A percentile compares a stretch with the other conserved stretches of the same genome.
Conservation (phyloP, 2,113 vertebrate genomes). For the Prinia subflava region DNA sequence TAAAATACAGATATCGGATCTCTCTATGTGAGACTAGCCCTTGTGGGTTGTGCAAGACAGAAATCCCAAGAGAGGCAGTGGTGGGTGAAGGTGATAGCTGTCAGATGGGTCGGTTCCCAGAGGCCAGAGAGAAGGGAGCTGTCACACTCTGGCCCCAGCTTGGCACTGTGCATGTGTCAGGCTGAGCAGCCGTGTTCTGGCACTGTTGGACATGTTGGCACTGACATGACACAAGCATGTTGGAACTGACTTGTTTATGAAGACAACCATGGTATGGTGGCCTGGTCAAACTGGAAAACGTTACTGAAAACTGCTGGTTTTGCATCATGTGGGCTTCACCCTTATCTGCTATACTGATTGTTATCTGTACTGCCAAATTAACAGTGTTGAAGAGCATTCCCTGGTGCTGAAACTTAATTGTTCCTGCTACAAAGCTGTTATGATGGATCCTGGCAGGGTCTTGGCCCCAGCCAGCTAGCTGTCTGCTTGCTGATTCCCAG, state of each 20-base stretch:
- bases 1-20: not conserved
- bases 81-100: not conserved
- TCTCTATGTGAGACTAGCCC: not conserved
- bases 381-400: not conserved
- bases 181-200: not conserved
- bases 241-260: not conserved
- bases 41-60: accelerated
- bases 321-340: not conserved
- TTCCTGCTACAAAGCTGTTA: not conserved
- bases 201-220: not conserved
- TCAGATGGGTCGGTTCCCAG: not conserved
- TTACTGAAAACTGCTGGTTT: not conserved
- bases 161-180: not conserved
- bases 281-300: not conserved
- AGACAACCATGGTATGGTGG: not conserved
- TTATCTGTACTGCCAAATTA: not conserved
- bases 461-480: not conserved
- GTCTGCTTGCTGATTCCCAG: not conserved
- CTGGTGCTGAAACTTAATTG: not conserved
- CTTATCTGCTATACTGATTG: not conserved
- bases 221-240: not conserved
- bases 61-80: not conserved
- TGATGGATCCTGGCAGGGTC: not conserved
- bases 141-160: not conserved
- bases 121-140: not conserved